These are phyloP conservation scores for Sarcophaga carnaria DNA, from an alignment of 2,888 invertebrate genomes.

Conservation along the genomic window DNA sequence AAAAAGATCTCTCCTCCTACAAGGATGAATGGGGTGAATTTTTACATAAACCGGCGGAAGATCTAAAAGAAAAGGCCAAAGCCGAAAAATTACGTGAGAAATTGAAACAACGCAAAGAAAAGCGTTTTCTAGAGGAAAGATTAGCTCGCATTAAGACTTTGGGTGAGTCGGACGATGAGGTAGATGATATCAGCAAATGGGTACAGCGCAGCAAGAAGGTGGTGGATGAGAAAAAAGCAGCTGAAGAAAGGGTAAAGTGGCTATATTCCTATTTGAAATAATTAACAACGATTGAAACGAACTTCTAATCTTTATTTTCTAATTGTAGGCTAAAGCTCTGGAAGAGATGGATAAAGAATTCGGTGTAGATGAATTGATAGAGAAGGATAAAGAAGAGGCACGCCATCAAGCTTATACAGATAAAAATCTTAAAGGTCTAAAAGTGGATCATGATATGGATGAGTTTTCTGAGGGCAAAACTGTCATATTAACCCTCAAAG, in stretches of 20 bases:
- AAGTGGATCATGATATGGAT: conserved; percentile 91
- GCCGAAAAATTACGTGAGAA: conserved; percentile 92
- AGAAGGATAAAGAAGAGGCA: conserved; percentile 87
- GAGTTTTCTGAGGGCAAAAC: conserved; percentile 89
- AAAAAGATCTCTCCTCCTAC: conserved; percentile 77
- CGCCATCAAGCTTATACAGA: conserved; percentile 86
- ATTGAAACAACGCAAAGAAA: conserved; percentile 90
- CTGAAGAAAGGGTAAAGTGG: conserved; percentile 85
- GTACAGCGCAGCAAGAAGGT: conserved; percentile 90
- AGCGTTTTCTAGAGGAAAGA: conserved; percentile 85
- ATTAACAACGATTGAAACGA: background rate
- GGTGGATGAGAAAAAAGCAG: conserved; percentile 90
- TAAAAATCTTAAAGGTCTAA: conserved; percentile 89
- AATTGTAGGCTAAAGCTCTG: conserved; percentile 90
- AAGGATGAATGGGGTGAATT: conserved; percentile 87
- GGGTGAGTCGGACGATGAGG: conserved; percentile 89
- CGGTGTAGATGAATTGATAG: conserved; percentile 93
- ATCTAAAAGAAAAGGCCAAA: conserved; percentile 87
- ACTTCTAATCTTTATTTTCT: conserved; percentile 20
- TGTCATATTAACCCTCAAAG: conserved; percentile 95
- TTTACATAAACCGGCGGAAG: conserved; percentile 92
- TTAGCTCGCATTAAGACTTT: conserved; percentile 89
- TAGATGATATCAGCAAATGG: conserved; percentile 91
- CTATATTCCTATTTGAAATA: background rate
- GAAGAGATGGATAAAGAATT: conserved; percentile 98